Percentiles rank a stretch among this genome's conserved stretches.
These are phyloP conservation scores for Paramormyrops kingsleyae DNA, from an alignment of 2,113 vertebrate species.

Conservation along the genomic window DNA sequence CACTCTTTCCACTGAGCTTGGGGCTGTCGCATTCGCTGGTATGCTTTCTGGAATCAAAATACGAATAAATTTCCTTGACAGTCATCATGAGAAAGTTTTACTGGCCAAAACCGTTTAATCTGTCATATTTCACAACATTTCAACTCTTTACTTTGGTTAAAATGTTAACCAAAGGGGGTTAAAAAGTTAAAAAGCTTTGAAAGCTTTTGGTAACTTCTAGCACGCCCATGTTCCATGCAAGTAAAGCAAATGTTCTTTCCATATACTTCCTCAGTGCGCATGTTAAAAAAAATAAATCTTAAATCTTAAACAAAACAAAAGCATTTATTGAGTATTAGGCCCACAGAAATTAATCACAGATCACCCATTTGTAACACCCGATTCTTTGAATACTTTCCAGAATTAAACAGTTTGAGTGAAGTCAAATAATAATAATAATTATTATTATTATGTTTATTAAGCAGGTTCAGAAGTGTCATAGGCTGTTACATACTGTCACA, in stretches of 20 bases:
- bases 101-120: neutral
- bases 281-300: neutral
- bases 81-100: neutral
- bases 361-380: neutral
- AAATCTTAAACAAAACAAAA: neutral
- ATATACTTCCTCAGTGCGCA: neutral
- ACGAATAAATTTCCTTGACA: neutral
- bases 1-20: neutral
- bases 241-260: neutral
- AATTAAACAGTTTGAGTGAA: neutral
- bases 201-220: neutral
- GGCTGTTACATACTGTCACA: neutral
- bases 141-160: neutral
- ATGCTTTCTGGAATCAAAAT: neutral
- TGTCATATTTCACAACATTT: neutral
- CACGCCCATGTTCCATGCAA: neutral
- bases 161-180: neutral
- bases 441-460: neutral
- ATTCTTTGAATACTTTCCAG: neutral
- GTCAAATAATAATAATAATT: neutral
- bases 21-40: neutral
- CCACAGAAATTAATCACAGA: neutral
- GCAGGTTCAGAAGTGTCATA: neutral
- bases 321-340: neutral
- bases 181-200: neutral